phyloP scores from a whole-genome alignment of 2,113 vertebrate genomes.

The Muscicapa adusta region DNA sequence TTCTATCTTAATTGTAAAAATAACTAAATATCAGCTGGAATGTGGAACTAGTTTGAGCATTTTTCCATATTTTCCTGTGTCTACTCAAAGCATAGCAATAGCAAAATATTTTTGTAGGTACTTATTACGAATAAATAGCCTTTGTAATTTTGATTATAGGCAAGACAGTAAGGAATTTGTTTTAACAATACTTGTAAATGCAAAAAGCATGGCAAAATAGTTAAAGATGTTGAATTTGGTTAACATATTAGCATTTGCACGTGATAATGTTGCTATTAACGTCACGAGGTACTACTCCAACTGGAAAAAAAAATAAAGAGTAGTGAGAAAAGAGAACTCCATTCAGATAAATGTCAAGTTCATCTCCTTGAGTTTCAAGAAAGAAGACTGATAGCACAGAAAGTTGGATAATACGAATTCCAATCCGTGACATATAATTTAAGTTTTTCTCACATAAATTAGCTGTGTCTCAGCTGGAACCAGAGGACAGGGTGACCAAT shows the following conservation, averaged over 20 bases:
- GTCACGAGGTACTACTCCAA: not conserved
- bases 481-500: rapidly evolving
- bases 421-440: not conserved
- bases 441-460: not conserved
- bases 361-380: not conserved
- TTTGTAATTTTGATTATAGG: not conserved
- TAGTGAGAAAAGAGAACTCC: not conserved
- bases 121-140: not conserved
- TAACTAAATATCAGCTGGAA: not conserved
- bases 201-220: not conserved
- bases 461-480: not conserved
- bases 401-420: not conserved
- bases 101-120: not conserved
- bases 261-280: not conserved
- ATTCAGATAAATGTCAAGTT: not conserved
- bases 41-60: not conserved
- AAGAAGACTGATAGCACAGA: not conserved
- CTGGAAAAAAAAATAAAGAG: not conserved
- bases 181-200: not conserved
- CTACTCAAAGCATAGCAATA: not conserved
- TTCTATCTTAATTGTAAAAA: constrained; percentile 10
- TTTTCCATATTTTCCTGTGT: not conserved
- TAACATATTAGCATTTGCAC: not conserved
- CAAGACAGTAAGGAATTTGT: not conserved
- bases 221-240: not conserved